These are phyloP conservation scores for Alviniconcha marisindica DNA, from an alignment of 1,140 invertebrate species.

Conservation along the genomic window DNA sequence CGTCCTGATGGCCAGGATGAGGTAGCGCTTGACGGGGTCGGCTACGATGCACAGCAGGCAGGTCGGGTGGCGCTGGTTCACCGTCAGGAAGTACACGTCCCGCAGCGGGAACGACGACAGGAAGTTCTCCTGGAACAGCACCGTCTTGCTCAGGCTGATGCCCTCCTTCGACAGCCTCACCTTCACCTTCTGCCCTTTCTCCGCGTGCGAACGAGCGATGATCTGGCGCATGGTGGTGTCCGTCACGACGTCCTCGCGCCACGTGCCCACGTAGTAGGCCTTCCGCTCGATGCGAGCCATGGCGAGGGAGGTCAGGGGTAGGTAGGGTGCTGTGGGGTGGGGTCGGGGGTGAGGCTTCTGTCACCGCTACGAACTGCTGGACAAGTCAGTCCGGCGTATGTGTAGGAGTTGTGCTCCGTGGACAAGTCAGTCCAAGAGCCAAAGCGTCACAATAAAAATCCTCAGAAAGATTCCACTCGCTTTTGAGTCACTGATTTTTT, in stretches of 20 bases:
- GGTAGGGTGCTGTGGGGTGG: too few relatives aligned
- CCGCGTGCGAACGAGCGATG: constrained; percentile 31
- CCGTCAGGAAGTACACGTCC: constrained; percentile 52
- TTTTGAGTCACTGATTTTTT: too few relatives aligned
- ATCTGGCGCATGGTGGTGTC: constrained; percentile 56
- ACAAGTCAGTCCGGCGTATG: too few relatives aligned
- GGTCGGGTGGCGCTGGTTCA: constrained; percentile 50
- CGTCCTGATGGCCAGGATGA: constrained; percentile 55
- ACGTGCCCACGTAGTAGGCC: constrained; percentile 52
- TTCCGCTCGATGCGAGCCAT: constrained; percentile 50
- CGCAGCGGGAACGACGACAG: constrained; percentile 39
- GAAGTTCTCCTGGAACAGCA: constrained; percentile 42
- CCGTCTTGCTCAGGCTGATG: constrained; percentile 42
- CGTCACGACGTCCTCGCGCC: constrained; percentile 54
- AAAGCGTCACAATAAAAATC: too few relatives aligned
- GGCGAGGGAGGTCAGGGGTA: not conserved
- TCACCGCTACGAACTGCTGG: too few relatives aligned
- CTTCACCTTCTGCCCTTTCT: constrained; percentile 58
- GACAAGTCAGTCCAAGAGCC: too few relatives aligned
- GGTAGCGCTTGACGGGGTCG: constrained; percentile 48
- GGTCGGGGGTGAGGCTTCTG: too few relatives aligned
- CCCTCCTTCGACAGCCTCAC: constrained; percentile 47
- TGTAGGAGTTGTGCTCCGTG: too few relatives aligned
- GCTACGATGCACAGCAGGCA: constrained; percentile 58
- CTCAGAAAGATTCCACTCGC: too few relatives aligned